These are phyloP conservation scores for Embiotoca jacksoni DNA, from an alignment of 2,113 vertebrate species.

Conservation along the genomic window DNA sequence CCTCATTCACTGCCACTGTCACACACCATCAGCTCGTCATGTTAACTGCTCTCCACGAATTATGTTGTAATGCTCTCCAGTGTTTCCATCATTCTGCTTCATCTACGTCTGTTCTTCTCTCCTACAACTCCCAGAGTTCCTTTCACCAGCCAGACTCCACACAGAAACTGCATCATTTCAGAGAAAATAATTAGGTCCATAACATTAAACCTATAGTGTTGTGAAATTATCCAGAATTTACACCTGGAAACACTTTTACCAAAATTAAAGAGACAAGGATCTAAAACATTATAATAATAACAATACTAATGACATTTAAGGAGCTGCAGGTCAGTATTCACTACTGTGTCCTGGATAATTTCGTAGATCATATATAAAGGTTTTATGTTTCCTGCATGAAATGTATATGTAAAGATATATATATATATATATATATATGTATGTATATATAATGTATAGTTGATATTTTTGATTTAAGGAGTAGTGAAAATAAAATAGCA, in stretches of 20 bases:
- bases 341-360: no score
- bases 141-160: not conserved
- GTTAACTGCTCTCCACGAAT: slow-evolving; percentile 9
- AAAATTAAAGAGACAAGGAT: no score
- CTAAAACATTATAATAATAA: no score
- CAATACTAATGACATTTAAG: no score
- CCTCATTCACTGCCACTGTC: slow-evolving; percentile 37
- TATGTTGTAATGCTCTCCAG: not conserved
- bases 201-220: not conserved
- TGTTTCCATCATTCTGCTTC: not conserved
- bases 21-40: slow-evolving; percentile 19
- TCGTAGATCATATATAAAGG: no score
- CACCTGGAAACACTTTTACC: no score
- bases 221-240: no score
- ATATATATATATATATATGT: no score
- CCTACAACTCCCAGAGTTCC: not conserved
- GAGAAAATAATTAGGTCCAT: not conserved
- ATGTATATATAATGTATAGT: no score
- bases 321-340: no score
- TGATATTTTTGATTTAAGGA: not conserved
- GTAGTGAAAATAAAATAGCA: not conserved
- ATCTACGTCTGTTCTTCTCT: not conserved
- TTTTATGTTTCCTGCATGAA: no score
- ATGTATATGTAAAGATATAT: no score
- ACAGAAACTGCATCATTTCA: not conserved